Evolutionary conservation across 2,797 vertebrate species (phyloP).

Genomic region (Amblyraja radiata): DNA sequence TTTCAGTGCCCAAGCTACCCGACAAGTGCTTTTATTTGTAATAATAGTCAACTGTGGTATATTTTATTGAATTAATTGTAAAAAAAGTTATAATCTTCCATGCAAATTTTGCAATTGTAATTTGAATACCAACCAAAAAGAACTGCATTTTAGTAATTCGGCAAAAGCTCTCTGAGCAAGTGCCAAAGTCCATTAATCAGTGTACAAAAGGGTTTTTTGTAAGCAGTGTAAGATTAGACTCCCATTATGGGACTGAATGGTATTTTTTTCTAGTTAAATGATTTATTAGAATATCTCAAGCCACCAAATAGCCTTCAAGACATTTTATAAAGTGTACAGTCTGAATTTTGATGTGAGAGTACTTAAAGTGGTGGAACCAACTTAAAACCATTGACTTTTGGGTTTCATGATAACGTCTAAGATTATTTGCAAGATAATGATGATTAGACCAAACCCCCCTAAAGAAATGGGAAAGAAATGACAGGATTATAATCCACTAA

Average conservation of each 20-base stretch:
- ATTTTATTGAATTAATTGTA: neutral
- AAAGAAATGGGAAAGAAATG: too few species aligned
- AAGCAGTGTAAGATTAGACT: slow-evolving; percentile 16
- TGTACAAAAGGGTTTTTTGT: neutral
- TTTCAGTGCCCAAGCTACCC: neutral
- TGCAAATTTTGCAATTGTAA: slow-evolving; percentile 1
- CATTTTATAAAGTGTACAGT: neutral
- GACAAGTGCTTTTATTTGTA: neutral
- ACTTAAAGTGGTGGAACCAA: too few species aligned
- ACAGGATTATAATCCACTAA: too few species aligned
- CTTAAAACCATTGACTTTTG: too few species aligned
- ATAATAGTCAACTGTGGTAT: neutral
- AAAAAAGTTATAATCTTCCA: neutral
- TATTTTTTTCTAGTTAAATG: neutral
- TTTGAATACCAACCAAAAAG: neutral
- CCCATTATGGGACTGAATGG: neutral
- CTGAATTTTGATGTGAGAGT: too few species aligned
- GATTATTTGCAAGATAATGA: too few species aligned
- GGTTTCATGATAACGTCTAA: too few species aligned
- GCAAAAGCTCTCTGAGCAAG: neutral
- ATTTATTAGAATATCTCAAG: slow-evolving; percentile 12
- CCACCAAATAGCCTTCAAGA: neutral
- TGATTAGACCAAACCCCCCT: too few species aligned
- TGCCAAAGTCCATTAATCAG: slow-evolving; percentile 21
- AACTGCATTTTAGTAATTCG: neutral